Evolutionary conservation across 2,113 vertebrate genomes (phyloP).

Genomic region (Lagenorhynchus albirostris): DNA sequence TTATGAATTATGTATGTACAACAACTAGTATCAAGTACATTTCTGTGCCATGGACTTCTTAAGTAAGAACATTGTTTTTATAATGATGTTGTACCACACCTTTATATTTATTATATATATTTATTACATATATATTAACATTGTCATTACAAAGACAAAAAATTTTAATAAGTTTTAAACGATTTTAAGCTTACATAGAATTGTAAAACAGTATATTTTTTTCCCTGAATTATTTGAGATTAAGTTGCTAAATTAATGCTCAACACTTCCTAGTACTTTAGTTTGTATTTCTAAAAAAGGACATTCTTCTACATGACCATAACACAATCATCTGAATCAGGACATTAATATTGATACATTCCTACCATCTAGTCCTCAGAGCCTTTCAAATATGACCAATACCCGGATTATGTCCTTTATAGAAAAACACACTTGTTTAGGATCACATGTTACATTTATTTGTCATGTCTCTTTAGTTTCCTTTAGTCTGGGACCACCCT

Average conservation of each 20-base stretch:
- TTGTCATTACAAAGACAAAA: background rate
- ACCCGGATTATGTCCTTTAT: no score
- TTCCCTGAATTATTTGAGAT: background rate
- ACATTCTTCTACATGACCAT: background rate
- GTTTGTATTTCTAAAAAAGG: background rate
- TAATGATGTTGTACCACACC: background rate
- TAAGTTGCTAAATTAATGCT: background rate
- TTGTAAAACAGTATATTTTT: background rate
- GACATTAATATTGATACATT: no score
- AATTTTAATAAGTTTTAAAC: background rate
- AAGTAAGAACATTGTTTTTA: conserved; percentile 8
- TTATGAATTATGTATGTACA: background rate
- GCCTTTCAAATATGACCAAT: no score
- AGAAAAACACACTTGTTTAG: background rate
- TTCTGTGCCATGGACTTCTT: background rate
- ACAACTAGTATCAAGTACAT: background rate
- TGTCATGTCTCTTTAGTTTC: background rate
- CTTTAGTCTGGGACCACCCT: background rate
- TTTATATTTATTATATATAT: background rate
- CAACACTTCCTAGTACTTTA: background rate
- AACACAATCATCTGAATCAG: no score
- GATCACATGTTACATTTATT: background rate
- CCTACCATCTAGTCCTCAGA: no score
- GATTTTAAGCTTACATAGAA: background rate
- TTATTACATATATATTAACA: background rate